phyloP scores from a whole-genome alignment of 2,888 invertebrate genomes.

The Isotomurus palustris region DNA sequence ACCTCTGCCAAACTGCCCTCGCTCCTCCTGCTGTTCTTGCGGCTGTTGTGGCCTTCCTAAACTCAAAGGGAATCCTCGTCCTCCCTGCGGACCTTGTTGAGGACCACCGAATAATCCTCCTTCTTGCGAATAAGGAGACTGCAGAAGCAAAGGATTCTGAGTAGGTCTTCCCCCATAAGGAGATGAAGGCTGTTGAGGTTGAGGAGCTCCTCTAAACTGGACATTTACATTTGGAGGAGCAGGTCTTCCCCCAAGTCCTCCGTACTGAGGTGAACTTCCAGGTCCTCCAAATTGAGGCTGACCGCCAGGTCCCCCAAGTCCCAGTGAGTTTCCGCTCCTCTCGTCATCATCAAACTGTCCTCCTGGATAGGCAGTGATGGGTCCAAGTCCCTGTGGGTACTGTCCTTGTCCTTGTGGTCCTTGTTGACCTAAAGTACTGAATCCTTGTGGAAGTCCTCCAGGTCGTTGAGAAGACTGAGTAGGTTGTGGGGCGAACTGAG shows the following conservation, averaged over 20 bases:
- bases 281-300: not conserved
- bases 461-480: not conserved
- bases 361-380: not conserved
- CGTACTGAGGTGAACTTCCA: conserved; percentile 9
- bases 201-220: conserved; percentile 13
- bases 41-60: conserved; percentile 8
- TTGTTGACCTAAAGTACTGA: conserved; percentile 1
- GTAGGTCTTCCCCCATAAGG: conserved; percentile 7
- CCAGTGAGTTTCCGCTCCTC: not conserved
- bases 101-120: conserved; percentile 13
- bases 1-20: conserved; percentile 16
- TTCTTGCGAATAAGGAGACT: not conserved
- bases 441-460: conserved; percentile 8
- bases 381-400: not conserved
- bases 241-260: conserved; percentile 3
- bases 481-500: not conserved
- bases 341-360: not conserved
- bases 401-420: not conserved
- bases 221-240: conserved; percentile 10
- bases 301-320: conserved; percentile 8
- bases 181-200: conserved; percentile 12
- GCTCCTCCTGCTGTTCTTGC: not conserved
- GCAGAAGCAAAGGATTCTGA: too few species aligned
- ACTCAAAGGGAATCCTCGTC: conserved; percentile 11
- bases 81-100: conserved; percentile 14